Conservation (phyloP, 2,797 vertebrate genomes). For the Microctenopoma lineatum region DNA sequence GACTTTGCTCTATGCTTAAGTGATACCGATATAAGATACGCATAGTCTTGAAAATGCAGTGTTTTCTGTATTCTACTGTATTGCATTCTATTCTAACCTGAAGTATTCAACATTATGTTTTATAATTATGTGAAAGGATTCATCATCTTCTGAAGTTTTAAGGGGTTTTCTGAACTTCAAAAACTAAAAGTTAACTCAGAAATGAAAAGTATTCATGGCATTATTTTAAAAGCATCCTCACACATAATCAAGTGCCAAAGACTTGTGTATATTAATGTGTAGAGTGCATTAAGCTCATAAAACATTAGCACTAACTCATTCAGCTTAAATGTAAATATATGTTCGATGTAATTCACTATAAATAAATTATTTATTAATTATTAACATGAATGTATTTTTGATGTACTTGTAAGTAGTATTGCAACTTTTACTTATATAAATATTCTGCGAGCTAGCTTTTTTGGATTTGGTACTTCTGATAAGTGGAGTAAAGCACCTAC, state of each 20-base stretch:
- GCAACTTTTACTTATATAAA: too few species aligned
- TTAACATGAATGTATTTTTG: too few species aligned
- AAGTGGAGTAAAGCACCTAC: background rate
- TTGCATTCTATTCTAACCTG: slow-evolving; percentile 16
- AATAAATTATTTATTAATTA: too few species aligned
- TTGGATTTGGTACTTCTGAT: background rate
- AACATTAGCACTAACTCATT: too few species aligned
- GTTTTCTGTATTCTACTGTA: slow-evolving; percentile 40
- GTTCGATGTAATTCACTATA: too few species aligned
- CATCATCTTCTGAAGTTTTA: slow-evolving; percentile 7
- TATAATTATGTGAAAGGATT: slow-evolving; percentile 26
- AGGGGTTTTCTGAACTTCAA: background rate
- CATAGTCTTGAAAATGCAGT: slow-evolving; percentile 55
- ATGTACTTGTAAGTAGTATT: too few species aligned
- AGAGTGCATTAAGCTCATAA: too few species aligned
- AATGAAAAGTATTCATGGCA: too few species aligned
- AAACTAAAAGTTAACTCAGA: background rate
- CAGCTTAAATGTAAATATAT: too few species aligned
- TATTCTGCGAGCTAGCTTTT: background rate
- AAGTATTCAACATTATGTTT: slow-evolving; percentile 29
- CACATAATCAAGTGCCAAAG: too few species aligned
- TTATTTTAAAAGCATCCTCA: too few species aligned
- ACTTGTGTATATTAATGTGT: too few species aligned
- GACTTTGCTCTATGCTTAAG: slow-evolving; percentile 27
- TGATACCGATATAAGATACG: slow-evolving; percentile 40